Percentiles rank a stretch among this genome's conserved stretches.
phyloP scores from a whole-genome alignment of 2,888 invertebrate genomes.

The Macrophya annulata region DNA sequence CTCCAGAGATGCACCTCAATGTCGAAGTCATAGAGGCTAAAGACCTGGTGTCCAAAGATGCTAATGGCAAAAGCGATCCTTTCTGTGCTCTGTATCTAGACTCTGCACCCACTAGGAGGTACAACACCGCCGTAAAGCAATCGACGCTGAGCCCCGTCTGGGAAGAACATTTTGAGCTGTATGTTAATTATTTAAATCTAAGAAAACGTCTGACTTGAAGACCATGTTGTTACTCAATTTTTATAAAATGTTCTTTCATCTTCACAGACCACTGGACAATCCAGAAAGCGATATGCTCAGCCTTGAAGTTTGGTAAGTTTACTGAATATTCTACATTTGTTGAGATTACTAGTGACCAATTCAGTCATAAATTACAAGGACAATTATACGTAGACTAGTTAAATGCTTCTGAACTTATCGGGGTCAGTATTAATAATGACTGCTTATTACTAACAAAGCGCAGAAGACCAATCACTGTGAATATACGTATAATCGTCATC shows the following conservation, averaged over 20 bases:
- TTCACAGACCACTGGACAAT: slow-evolving; percentile 88
- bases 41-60: slow-evolving; percentile 90
- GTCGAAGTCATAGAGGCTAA: slow-evolving; percentile 94
- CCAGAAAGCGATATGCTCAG: slow-evolving; percentile 88
- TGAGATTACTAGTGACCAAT: not conserved
- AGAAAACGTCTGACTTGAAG: not conserved
- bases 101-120: slow-evolving; percentile 86
- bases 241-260: slow-evolving; percentile 61
- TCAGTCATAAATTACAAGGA: not conserved
- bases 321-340: not conserved
- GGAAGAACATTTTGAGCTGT: slow-evolving; percentile 99
- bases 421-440: not conserved
- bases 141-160: slow-evolving; percentile 95
- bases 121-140: slow-evolving; percentile 95
- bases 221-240: slow-evolving; percentile 61
- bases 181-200: slow-evolving; percentile 79
- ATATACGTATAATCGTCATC: slow-evolving; percentile 15
- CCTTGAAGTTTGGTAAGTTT: slow-evolving; percentile 90
- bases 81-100: slow-evolving; percentile 96
- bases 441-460: not conserved
- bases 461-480: not conserved
- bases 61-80: slow-evolving; percentile 97
- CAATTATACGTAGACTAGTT: not conserved
- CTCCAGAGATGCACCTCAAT: slow-evolving; percentile 91
- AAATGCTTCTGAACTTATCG: not conserved